A percentile compares a stretch with the other conserved stretches of the same genome.
Conservation (phyloP, 2,797 vertebrate genomes). For the Tapera naevia region DNA sequence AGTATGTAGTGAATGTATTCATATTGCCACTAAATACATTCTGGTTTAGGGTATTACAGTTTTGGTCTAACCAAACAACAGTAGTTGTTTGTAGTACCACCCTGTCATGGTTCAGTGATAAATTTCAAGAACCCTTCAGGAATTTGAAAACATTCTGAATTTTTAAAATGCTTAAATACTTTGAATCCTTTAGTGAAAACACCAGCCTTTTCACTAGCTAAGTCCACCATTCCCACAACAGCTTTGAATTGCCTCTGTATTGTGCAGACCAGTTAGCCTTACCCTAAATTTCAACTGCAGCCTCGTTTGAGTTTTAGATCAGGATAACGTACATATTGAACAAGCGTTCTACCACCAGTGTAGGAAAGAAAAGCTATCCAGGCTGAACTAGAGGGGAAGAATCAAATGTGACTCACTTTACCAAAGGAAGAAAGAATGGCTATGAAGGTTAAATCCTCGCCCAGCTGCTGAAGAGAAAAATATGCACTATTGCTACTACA, state of each 20-base stretch:
- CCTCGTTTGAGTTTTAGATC: background rate
- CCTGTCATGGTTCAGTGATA: rapidly evolving
- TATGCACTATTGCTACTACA: background rate
- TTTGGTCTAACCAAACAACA: background rate
- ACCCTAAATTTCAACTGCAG: background rate
- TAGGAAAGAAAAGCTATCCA: background rate
- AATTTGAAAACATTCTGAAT: background rate
- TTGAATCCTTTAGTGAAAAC: background rate
- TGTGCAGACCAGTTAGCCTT: background rate
- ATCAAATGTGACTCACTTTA: background rate
- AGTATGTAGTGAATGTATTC: rapidly evolving
- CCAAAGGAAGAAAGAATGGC: background rate
- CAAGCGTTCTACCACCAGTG: background rate
- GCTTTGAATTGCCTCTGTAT: background rate
- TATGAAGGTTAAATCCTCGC: background rate
- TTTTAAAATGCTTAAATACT: background rate
- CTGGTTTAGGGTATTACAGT: background rate
- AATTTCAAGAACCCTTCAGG: background rate
- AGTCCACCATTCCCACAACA: rapidly evolving
- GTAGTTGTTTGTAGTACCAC: background rate
- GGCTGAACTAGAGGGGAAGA: background rate
- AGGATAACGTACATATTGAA: background rate
- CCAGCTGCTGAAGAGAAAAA: background rate
- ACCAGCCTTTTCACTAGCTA: background rate
- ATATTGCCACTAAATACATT: background rate